phyloP scores from a whole-genome alignment of 2,113 vertebrate species.

The Petrocephalus microphthalmus region DNA sequence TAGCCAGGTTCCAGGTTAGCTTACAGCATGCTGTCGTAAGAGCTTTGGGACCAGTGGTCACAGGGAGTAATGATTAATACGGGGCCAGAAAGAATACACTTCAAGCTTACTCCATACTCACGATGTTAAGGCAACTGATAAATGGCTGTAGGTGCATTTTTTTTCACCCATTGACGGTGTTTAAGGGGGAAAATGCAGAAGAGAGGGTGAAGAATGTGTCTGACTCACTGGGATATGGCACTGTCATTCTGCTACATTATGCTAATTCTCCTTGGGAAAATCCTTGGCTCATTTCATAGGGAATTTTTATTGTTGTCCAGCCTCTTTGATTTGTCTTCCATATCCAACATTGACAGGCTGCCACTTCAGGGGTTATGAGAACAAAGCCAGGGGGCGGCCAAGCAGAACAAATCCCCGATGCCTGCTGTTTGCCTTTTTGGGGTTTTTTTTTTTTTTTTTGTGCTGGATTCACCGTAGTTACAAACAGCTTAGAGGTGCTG shows the following conservation, averaged over 20 bases:
- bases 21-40: background rate
- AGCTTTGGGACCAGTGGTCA: background rate
- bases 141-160: conserved; percentile 6
- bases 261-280: conserved; percentile 42
- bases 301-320: conserved; percentile 57
- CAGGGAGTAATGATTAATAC: background rate
- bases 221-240: conserved; percentile 23
- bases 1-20: background rate
- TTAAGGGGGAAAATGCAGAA: conserved; percentile 2
- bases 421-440: conserved; percentile 34
- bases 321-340: conserved; percentile 62
- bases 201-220: conserved; percentile 2
- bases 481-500: conserved; percentile 21
- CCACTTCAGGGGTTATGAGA: conserved; percentile 51
- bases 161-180: conserved; percentile 17
- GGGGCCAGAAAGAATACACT: background rate
- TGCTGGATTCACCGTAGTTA: conserved; percentile 36
- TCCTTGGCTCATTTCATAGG: conserved; percentile 36
- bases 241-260: conserved; percentile 32
- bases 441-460: background rate
- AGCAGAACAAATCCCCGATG: conserved; percentile 58
- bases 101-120: background rate
- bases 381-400: conserved; percentile 43
- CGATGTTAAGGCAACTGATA: background rate
- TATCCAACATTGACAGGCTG: conserved; percentile 53